These are phyloP conservation scores for Eristalis intricaria DNA, from an alignment of 2,888 invertebrate genomes.

Conservation along the genomic window DNA sequence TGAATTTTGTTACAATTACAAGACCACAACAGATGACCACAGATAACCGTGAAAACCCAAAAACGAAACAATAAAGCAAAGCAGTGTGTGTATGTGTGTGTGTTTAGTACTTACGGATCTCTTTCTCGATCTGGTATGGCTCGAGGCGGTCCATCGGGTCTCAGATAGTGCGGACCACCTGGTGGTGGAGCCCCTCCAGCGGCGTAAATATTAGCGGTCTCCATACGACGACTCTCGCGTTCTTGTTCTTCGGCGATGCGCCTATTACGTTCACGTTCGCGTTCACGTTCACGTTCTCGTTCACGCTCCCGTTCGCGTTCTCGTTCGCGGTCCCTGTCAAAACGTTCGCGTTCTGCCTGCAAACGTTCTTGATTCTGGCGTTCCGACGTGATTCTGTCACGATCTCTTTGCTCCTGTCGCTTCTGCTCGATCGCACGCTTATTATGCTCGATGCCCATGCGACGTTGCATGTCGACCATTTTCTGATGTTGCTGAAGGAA, in stretches of 20 bases:
- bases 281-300: constrained; percentile 75
- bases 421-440: constrained; percentile 74
- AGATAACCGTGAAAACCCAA: constrained; percentile 37
- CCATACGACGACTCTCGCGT: constrained; percentile 77
- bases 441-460: constrained; percentile 61
- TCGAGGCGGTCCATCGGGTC: constrained; percentile 78
- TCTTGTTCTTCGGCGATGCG: constrained; percentile 77
- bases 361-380: constrained; percentile 75
- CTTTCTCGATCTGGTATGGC: constrained; percentile 79
- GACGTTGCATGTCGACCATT: constrained; percentile 74
- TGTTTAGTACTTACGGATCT: constrained; percentile 77
- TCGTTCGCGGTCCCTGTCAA: constrained; percentile 75
- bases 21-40: constrained; percentile 42
- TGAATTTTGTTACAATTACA: constrained; percentile 41
- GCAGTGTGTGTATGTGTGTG: background rate
- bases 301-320: constrained; percentile 53
- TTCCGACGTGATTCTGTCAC: constrained; percentile 76
- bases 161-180: constrained; percentile 76
- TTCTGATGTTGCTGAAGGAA: constrained; percentile 77
- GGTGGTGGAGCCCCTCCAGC: constrained; percentile 74
- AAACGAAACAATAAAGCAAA: constrained; percentile 24
- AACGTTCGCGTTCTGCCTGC: constrained; percentile 77
- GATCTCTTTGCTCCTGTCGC: constrained; percentile 76
- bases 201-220: constrained; percentile 74
- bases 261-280: constrained; percentile 77